Evolutionary conservation across 2,888 invertebrate species (phyloP).

Genomic region (Rhamnusium bicolor): DNA sequence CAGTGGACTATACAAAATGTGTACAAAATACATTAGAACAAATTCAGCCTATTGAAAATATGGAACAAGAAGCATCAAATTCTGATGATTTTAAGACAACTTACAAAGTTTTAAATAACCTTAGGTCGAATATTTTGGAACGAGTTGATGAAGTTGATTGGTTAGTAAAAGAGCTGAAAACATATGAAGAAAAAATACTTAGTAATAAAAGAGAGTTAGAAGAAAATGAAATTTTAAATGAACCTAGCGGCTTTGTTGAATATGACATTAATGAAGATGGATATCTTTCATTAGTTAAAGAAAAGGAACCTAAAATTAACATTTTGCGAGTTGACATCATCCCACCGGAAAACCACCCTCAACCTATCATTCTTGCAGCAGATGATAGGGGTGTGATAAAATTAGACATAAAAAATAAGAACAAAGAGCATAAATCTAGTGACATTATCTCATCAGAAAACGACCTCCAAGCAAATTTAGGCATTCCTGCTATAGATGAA

Average conservation of each 20-base stretch:
- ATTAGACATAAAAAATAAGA: too few species aligned
- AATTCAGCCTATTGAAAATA: neutral
- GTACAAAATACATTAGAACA: slow-evolving; percentile 17
- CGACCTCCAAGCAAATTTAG: too few species aligned
- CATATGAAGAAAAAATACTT: slow-evolving; percentile 3
- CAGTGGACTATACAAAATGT: slow-evolving; percentile 42
- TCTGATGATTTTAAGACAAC: neutral
- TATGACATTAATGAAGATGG: neutral
- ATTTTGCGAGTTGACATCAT: slow-evolving; percentile 10
- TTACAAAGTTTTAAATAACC: neutral
- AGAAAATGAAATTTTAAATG: too few species aligned
- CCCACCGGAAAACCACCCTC: too few species aligned
- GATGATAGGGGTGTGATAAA: neutral
- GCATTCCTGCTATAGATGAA: neutral
- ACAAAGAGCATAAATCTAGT: too few species aligned
- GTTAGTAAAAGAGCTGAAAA: neutral
- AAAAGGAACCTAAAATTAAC: neutral
- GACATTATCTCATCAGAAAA: too few species aligned
- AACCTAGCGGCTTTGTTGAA: neutral
- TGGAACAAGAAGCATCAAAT: neutral
- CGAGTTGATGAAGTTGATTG: slow-evolving; percentile 5
- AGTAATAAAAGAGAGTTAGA: too few species aligned
- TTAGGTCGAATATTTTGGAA: slow-evolving; percentile 1
- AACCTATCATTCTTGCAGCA: neutral
- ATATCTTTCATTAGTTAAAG: neutral